Conservation (phyloP, 2,797 vertebrate species). For the Tapera naevia region DNA sequence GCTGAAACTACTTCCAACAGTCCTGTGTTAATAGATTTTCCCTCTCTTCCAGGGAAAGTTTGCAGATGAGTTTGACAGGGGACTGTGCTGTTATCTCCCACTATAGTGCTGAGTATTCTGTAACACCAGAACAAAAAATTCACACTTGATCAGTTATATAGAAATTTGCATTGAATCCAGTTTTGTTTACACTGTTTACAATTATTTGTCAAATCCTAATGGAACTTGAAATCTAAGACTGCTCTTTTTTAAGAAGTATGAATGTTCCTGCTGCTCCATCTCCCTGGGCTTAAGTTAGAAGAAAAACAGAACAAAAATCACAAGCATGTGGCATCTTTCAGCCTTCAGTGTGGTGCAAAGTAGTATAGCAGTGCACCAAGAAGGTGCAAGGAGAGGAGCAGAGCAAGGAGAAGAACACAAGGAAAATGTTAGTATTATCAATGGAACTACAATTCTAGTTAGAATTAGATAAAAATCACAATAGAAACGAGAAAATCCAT, state of each 20-base stretch:
- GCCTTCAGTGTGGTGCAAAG: background rate
- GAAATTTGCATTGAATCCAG: background rate
- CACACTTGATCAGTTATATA: background rate
- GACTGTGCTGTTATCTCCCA: background rate
- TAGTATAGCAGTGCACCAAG: background rate
- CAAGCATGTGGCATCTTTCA: background rate
- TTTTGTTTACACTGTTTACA: background rate
- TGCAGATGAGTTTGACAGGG: background rate
- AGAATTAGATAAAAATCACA: background rate
- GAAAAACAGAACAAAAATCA: background rate
- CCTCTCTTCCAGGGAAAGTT: background rate
- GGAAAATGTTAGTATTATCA: background rate
- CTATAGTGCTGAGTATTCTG: background rate
- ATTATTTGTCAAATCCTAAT: background rate
- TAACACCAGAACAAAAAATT: background rate
- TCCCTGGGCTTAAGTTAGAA: background rate
- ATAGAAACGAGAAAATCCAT: background rate
- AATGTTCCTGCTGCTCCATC: background rate
- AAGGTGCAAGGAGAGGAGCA: background rate
- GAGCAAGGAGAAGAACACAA: background rate
- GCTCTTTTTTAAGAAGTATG: background rate
- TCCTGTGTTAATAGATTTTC: background rate
- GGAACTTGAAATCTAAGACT: background rate
- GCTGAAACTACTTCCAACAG: background rate
- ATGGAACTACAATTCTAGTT: background rate